These are phyloP conservation scores for Oophaga sylvatica DNA, from an alignment of 2,797 vertebrate genomes.

Conservation along the genomic window DNA sequence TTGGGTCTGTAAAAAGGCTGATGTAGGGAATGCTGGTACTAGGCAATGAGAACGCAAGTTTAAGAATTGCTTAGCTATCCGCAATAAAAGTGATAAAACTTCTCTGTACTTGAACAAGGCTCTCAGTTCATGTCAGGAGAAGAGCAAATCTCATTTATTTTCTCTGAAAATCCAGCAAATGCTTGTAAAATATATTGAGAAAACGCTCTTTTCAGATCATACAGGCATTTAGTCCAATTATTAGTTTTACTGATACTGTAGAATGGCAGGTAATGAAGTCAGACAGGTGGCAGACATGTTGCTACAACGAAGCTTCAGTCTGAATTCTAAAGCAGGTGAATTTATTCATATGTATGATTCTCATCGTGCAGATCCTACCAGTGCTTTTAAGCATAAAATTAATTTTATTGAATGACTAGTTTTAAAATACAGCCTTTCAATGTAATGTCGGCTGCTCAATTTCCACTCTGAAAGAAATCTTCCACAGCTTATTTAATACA, in stretches of 20 bases:
- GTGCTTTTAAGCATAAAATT: constrained; percentile 51
- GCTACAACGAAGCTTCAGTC: neutral
- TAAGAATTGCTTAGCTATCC: neutral
- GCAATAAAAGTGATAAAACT: neutral
- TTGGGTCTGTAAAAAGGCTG: neutral
- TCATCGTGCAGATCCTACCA: constrained; percentile 2
- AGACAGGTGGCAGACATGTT: constrained; percentile 30
- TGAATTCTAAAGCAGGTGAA: constrained; percentile 38
- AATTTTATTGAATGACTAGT: constrained; percentile 52
- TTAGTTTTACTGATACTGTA: constrained; percentile 19
- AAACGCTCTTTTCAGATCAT: neutral
- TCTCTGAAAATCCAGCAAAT: neutral
- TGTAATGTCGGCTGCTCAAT: constrained; percentile 34
- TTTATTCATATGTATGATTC: constrained; percentile 45
- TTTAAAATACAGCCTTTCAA: constrained; percentile 41
- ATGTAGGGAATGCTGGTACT: neutral
- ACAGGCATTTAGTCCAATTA: constrained; percentile 20
- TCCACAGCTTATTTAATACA: constrained; percentile 11
- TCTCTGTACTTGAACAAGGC: neutral
- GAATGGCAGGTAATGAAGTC: constrained; percentile 23
- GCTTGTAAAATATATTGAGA: constrained; percentile 12
- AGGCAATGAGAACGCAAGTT: neutral
- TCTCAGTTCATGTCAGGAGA: constrained; percentile 4
- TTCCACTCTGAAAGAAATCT: constrained; percentile 28
- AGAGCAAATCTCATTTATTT: constrained; percentile 4